A percentile compares a stretch with the other conserved stretches of the same genome.
These are phyloP conservation scores for Linyphia triangularis DNA, from an alignment of 2,888 invertebrate genomes.

Conservation along the genomic window DNA sequence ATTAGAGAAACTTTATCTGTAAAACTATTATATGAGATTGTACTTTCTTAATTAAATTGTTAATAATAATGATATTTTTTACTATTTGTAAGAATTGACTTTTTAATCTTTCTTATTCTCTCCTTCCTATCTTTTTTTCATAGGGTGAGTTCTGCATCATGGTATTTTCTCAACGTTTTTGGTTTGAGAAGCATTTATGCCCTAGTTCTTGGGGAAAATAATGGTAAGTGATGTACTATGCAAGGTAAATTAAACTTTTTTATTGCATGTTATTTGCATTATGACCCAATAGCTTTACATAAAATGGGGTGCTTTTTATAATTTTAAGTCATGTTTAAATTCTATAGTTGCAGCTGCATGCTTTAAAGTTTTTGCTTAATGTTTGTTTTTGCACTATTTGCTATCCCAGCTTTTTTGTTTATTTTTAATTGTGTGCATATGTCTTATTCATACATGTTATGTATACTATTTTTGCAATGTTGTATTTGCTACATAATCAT, in stretches of 20 bases:
- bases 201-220: slow-evolving; percentile 85
- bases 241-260: neutral
- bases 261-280: too few relatives aligned
- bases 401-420: too few relatives aligned
- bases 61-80: neutral
- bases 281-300: too few relatives aligned
- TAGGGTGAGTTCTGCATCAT: slow-evolving; percentile 97
- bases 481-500: too few relatives aligned
- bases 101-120: too few relatives aligned
- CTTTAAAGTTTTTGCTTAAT: neutral
- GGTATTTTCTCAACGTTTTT: slow-evolving; percentile 99
- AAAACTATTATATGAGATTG: too few relatives aligned
- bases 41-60: neutral
- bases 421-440: too few relatives aligned
- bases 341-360: neutral
- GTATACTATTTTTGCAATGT: too few relatives aligned
- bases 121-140: neutral
- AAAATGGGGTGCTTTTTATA: too few relatives aligned
- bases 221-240: slow-evolving; percentile 83
- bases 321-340: neutral
- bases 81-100: too few relatives aligned
- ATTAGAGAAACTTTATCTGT: too few relatives aligned
- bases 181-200: slow-evolving; percentile 98
- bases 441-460: too few relatives aligned
- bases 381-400: neutral